These are phyloP conservation scores for Chondrosia reniformis DNA, from an alignment of 37 sponge, comb jelly and placozoan genomes.

Conservation along the genomic window DNA sequence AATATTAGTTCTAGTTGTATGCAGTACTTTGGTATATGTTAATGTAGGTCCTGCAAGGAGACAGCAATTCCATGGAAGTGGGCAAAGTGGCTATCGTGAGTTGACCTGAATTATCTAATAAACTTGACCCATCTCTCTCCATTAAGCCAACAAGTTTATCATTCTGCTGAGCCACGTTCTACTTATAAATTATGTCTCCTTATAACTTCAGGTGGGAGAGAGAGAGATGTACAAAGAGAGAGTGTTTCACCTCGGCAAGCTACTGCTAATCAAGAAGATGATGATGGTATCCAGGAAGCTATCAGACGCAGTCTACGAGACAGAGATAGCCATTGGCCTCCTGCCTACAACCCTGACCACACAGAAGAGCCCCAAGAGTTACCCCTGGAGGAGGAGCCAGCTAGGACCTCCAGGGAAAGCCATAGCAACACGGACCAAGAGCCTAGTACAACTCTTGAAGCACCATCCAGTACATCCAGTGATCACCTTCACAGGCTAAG, in stretches of 20 bases:
- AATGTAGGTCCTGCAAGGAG: too few species aligned
- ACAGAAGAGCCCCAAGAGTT: background rate
- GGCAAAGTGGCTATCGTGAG: too few species aligned
- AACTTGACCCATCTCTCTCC: too few species aligned
- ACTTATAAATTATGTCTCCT: background rate
- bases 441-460: background rate
- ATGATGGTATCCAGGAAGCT: constrained; percentile 78
- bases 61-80: too few species aligned
- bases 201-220: background rate
- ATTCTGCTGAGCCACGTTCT: too few species aligned
- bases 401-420: background rate
- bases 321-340: too few species aligned
- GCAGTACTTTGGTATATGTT: too few species aligned
- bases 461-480: background rate
- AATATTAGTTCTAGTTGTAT: too few species aligned
- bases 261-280: constrained; percentile 17
- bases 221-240: background rate
- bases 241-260: background rate
- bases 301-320: constrained; percentile 70
- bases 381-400: background rate
- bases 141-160: too few species aligned
- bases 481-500: too few species aligned
- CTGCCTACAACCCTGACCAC: too few species aligned
- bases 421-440: background rate
- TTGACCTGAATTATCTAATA: too few species aligned